A percentile compares a stretch with the other conserved stretches of the same genome.
Conservation (phyloP, 2,888 invertebrate genomes). For the Pachydiplax longipennis region DNA sequence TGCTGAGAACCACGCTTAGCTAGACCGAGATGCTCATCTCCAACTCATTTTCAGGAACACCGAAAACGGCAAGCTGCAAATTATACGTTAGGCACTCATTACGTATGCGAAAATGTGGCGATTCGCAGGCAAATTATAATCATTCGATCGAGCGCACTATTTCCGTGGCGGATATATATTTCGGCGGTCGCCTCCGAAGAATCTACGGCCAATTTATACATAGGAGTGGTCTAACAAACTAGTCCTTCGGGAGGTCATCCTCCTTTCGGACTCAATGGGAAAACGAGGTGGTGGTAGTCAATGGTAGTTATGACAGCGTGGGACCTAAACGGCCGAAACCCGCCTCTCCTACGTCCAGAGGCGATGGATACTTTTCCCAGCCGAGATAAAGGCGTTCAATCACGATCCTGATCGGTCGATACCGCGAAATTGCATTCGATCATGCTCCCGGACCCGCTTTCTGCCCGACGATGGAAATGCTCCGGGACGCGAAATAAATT, state of each 20-base stretch:
- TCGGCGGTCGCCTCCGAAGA: too few relatives aligned
- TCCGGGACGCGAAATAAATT: background rate
- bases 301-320: background rate
- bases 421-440: background rate
- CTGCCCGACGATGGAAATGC: background rate
- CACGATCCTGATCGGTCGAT: background rate
- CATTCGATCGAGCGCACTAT: too few relatives aligned
- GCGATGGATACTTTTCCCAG: background rate
- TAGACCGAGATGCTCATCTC: too few relatives aligned
- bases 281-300: background rate
- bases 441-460: background rate
- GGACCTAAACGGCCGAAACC: background rate
- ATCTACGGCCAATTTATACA: background rate
- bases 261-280: background rate
- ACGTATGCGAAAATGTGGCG: too few relatives aligned
- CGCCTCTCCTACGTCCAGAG: background rate
- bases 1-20: too few relatives aligned
- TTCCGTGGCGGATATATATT: too few relatives aligned
- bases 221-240: background rate
- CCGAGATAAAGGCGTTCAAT: background rate
- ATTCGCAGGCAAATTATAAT: too few relatives aligned
- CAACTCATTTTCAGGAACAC: too few relatives aligned
- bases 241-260: background rate
- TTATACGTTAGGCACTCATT: too few relatives aligned
- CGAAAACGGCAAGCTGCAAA: too few relatives aligned